Base-by-base conservation (phyloP, 1,140 invertebrate genomes). In the Heliconius nattereri region DNA sequence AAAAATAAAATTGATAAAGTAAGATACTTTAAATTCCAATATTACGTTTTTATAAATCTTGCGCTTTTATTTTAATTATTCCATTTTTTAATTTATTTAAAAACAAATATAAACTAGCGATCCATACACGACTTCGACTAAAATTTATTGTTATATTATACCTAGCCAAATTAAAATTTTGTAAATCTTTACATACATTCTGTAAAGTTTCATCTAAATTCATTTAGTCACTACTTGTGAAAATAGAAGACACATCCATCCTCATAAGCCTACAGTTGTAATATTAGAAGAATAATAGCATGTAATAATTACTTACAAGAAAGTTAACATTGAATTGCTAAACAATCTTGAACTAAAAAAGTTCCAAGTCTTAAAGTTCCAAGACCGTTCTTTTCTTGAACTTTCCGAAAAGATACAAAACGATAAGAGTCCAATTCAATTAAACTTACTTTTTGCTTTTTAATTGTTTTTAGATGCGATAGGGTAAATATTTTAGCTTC, bases 371-470 rank as follows among this genome's bases (percentile, higher is more conserved):
- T 66, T 23, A 66, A 66, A 66, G 23, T 66, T 66, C 11, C 26
- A 29, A 29, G 60, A 66, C 60, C 29, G 60, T 66, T 73, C 40
- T 49, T n/a, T 73, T 49, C 72, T 49, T 66, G 26, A 66, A 29
- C 40, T 73, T 52, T 7, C 13, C 40, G 45, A 73, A 73, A 73
- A 49, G 40, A 49, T 49, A 49, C 40, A 49, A 29, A 49, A 26
- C 29, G 72, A 73, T 73, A 73, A 45, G 37, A 75, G n/a, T 57
- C 29, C 73, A 29, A 66, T 66, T 66, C 60, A 66, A 66, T 66
- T 66, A 26, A 66, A 66, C 60, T 66, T 29, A 11, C 2, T 66
- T 66, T 66, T 66, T 9, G 11, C 57, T 66, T 66, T 66, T 26
- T 29, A 66, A 29, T 66, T 23, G 60, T 9, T 66, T 66, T 66